A percentile compares a stretch with the other conserved stretches of the same genome.
These are phyloP conservation scores for Drymonia ruficornis DNA, from an alignment of 2,888 invertebrate species.

Conservation along the genomic window DNA sequence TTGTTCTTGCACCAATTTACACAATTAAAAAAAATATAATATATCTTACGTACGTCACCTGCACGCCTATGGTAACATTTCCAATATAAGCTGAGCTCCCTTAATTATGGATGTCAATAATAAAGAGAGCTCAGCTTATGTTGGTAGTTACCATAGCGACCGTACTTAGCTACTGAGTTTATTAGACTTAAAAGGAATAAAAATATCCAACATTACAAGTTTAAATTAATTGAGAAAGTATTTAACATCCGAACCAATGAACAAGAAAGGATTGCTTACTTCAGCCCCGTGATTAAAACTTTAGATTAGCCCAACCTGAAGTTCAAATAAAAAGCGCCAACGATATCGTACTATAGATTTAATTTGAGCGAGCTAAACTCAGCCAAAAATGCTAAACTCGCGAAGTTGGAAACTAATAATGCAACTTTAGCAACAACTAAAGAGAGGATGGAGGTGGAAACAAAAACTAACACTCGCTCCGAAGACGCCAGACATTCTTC, in stretches of 20 bases:
- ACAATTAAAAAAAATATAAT: too few species aligned
- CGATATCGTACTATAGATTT: constrained; percentile 54
- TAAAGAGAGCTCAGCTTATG: too few species aligned
- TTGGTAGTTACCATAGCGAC: too few species aligned
- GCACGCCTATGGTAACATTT: too few species aligned
- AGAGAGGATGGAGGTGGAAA: constrained; percentile 48
- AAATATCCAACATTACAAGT: constrained; percentile 20
- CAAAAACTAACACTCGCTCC: constrained; percentile 56
- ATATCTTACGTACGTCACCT: too few species aligned
- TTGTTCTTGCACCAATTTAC: too few species aligned
- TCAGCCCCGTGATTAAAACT: constrained; percentile 46
- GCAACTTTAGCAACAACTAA: constrained; percentile 69
- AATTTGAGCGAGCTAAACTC: constrained; percentile 57
- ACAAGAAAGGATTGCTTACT: constrained; percentile 39
- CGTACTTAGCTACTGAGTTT: background rate
- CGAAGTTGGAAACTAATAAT: constrained; percentile 76
- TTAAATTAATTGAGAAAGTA: constrained; percentile 33
- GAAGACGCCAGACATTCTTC: constrained; percentile 41
- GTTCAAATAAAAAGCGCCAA: constrained; percentile 50
- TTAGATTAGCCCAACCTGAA: constrained; percentile 47
- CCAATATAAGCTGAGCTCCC: too few species aligned
- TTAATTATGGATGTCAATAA: too few species aligned
- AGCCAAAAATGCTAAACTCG: constrained; percentile 68
- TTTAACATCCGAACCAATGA: constrained; percentile 29
- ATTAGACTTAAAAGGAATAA: background rate